Evolutionary conservation across 53 echinoderm and acorn worm species (phyloP).

Genomic region (Pentamera pediparva): DNA sequence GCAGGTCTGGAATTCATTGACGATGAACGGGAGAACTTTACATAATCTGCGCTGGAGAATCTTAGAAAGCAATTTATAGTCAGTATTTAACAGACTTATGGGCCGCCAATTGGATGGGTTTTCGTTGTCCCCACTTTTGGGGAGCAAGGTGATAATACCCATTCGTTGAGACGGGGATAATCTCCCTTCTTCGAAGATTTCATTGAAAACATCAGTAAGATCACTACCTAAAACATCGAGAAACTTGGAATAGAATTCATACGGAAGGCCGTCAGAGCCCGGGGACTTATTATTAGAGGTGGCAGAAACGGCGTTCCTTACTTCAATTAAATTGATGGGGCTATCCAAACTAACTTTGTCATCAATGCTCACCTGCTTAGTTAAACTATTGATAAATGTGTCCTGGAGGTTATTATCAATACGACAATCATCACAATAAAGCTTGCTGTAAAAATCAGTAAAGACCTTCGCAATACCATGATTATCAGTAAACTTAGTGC

Average conservation of each 20-base stretch:
- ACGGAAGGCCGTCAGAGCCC: conserved; percentile 43
- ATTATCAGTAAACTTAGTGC: neutral
- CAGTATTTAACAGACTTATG: conserved; percentile 43
- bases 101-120: conserved; percentile 47
- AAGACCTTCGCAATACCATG: neutral
- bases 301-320: neutral
- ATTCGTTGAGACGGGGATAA: conserved; percentile 32
- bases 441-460: neutral
- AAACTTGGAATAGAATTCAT: conserved; percentile 43
- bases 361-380: neutral
- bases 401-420: neutral
- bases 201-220: conserved; percentile 20
- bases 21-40: neutral
- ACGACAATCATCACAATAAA: neutral
- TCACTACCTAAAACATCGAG: conserved; percentile 35
- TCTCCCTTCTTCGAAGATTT: neutral
- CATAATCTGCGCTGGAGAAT: conserved; percentile 28
- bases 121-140: conserved; percentile 40
- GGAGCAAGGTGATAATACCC: conserved; percentile 44
- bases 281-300: conserved; percentile 44
- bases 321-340: neutral
- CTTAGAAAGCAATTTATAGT: conserved; percentile 60
- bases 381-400: neutral
- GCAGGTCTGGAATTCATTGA: conserved; percentile 40
- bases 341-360: neutral